Evolutionary conservation across 2,113 vertebrate species (phyloP).

Genomic region (Nibea coibor): DNA sequence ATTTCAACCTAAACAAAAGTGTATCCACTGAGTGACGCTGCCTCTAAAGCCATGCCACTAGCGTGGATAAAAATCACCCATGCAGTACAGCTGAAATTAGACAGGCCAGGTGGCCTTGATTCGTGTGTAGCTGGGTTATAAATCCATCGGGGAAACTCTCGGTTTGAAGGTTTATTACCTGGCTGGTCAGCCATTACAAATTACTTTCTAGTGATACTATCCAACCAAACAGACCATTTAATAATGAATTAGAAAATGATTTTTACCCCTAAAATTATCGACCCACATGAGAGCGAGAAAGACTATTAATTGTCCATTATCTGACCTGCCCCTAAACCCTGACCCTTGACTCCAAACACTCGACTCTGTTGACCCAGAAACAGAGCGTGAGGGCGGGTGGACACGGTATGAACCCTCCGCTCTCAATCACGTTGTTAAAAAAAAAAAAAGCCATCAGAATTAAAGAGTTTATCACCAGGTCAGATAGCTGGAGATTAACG

Average conservation of each 20-base stretch:
- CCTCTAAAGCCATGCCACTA: no score
- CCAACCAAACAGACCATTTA: background rate
- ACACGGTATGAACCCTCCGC: conserved; percentile 30
- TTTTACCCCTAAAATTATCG: background rate
- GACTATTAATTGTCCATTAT: background rate
- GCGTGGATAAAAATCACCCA: no score
- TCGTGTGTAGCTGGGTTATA: conserved; percentile 8
- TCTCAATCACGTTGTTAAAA: conserved; percentile 65
- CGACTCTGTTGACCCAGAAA: conserved; percentile 33
- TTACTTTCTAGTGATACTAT: background rate
- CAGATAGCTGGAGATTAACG: conserved; percentile 77
- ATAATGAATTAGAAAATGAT: background rate
- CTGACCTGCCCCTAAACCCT: conserved; percentile 22
- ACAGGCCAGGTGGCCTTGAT: conserved; percentile 12
- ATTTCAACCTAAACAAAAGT: background rate
- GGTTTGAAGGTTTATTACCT: background rate
- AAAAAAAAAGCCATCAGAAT: conserved; percentile 49
- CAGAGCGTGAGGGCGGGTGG: background rate
- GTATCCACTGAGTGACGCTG: background rate
- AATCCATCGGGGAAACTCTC: conserved; percentile 16
- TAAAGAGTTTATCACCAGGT: conserved; percentile 60
- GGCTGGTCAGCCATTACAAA: background rate
- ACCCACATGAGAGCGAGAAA: background rate
- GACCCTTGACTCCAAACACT: conserved; percentile 32
- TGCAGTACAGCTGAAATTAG: conserved; percentile 7